These are phyloP conservation scores for Drosophila phalerata DNA, from an alignment of 2,888 invertebrate species.

Conservation along the genomic window DNA sequence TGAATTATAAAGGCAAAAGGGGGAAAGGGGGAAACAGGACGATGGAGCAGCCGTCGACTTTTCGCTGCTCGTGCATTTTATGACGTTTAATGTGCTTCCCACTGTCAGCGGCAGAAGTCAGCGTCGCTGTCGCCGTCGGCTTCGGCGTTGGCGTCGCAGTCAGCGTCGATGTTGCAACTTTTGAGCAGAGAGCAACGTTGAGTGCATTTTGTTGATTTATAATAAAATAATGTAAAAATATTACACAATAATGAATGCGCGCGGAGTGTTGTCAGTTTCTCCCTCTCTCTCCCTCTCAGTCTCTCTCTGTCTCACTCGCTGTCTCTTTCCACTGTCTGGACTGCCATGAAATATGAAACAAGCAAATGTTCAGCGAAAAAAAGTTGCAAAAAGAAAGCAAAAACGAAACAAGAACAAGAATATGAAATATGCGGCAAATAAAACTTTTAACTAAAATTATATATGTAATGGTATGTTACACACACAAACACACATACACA, in stretches of 20 bases:
- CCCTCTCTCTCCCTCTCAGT: neutral
- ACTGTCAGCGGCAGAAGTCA: slow-evolving; percentile 81
- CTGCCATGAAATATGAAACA: slow-evolving; percentile 77
- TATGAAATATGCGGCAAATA: slow-evolving; percentile 81
- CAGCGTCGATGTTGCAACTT: slow-evolving; percentile 61
- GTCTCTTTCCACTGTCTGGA: slow-evolving; percentile 5
- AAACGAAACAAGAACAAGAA: slow-evolving; percentile 51
- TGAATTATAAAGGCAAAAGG: slow-evolving; percentile 76
- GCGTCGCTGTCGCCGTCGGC: slow-evolving; percentile 24
- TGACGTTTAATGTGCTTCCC: slow-evolving; percentile 83
- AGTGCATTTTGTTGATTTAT: slow-evolving; percentile 83
- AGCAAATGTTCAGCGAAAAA: slow-evolving; percentile 71
- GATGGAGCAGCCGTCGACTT: slow-evolving; percentile 53
- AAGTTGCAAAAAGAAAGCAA: slow-evolving; percentile 61
- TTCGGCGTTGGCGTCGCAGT: slow-evolving; percentile 32
- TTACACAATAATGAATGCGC: slow-evolving; percentile 82
- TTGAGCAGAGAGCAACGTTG: slow-evolving; percentile 62
- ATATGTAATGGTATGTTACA: slow-evolving; percentile 67
- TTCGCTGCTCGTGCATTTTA: slow-evolving; percentile 80
- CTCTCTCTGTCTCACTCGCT: slow-evolving; percentile 6
- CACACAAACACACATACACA: slow-evolving; percentile 3
- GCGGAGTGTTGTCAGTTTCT: slow-evolving; percentile 33
- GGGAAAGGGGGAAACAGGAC: slow-evolving; percentile 1
- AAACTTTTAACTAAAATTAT: slow-evolving; percentile 82
- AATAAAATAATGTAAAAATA: slow-evolving; percentile 83